These are phyloP conservation scores for Drepanosiphum platanoidis DNA, from an alignment of 2,888 invertebrate species.

Conservation along the genomic window DNA sequence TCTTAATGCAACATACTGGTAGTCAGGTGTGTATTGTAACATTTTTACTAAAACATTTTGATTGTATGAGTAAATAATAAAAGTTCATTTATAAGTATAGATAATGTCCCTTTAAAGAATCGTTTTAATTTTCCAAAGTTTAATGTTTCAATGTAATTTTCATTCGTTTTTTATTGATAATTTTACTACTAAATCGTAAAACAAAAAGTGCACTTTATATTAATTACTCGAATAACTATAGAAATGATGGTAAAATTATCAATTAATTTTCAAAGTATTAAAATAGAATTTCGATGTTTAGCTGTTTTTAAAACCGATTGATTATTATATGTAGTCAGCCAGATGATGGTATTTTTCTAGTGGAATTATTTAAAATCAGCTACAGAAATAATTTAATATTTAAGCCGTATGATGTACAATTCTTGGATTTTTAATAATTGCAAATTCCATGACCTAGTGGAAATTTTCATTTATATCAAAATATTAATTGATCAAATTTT, in stretches of 20 bases:
- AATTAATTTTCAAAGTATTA: background rate
- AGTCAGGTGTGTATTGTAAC: slow-evolving; percentile 19
- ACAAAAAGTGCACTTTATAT: slow-evolving; percentile 14
- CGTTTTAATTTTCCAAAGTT: background rate
- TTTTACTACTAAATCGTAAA: background rate
- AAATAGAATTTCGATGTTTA: no score
- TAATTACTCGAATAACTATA: background rate
- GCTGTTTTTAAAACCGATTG: no score
- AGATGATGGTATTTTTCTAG: background rate
- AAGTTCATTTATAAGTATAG: slow-evolving; percentile 5
- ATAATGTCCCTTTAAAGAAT: background rate
- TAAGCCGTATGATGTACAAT: background rate
- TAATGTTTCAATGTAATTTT: slow-evolving; percentile 3
- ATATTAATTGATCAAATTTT: slow-evolving; percentile 43
- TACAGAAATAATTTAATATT: slow-evolving; percentile 5
- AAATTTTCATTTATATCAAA: slow-evolving; percentile 6
- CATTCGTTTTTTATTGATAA: background rate
- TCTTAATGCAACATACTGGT: slow-evolving; percentile 27
- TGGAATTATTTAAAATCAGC: background rate
- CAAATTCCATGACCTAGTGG: background rate
- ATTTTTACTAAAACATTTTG: slow-evolving; percentile 39
- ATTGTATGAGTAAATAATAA: slow-evolving; percentile 11
- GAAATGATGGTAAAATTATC: background rate
- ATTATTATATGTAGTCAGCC: background rate
- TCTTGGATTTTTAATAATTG: no score